Evolutionary conservation across 2,888 invertebrate species (phyloP).

Genomic region (Megaustenia siamemsis): DNA sequence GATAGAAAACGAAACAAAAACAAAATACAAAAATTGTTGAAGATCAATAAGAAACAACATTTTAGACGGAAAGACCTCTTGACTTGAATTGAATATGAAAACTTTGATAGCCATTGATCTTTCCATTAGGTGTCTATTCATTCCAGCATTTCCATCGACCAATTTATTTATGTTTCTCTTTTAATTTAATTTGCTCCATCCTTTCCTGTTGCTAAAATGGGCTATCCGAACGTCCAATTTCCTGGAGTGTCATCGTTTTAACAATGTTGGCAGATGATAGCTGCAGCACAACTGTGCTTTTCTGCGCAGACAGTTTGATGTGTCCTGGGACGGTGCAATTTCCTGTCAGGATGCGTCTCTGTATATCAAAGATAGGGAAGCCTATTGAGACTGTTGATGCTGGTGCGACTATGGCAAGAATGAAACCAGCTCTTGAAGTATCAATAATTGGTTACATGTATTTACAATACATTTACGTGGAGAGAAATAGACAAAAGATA

Average conservation of each 20-base stretch:
- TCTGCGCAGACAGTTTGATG: background rate
- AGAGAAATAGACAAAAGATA: too few relatives aligned
- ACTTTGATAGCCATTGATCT: too few relatives aligned
- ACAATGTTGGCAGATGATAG: too few relatives aligned
- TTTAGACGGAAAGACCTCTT: too few relatives aligned
- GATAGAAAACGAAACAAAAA: too few relatives aligned
- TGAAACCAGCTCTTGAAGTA: background rate
- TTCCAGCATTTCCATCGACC: background rate
- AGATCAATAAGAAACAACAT: too few relatives aligned
- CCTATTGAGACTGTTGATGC: conserved; percentile 5
- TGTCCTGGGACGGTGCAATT: conserved; percentile 6
- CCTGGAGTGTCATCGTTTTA: too few relatives aligned
- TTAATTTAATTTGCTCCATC: background rate
- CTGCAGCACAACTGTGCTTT: background rate
- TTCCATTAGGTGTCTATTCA: background rate
- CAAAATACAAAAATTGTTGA: too few relatives aligned
- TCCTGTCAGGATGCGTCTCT: conserved; percentile 25
- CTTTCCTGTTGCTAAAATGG: background rate
- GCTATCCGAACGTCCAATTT: background rate
- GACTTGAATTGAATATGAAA: too few relatives aligned
- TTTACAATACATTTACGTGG: too few relatives aligned
- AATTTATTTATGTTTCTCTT: background rate
- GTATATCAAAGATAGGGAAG: background rate
- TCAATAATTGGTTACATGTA: too few relatives aligned
- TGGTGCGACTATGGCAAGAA: background rate